phyloP scores from a whole-genome alignment of 2,797 vertebrate species.

The Sebastes ruberrimus region DNA sequence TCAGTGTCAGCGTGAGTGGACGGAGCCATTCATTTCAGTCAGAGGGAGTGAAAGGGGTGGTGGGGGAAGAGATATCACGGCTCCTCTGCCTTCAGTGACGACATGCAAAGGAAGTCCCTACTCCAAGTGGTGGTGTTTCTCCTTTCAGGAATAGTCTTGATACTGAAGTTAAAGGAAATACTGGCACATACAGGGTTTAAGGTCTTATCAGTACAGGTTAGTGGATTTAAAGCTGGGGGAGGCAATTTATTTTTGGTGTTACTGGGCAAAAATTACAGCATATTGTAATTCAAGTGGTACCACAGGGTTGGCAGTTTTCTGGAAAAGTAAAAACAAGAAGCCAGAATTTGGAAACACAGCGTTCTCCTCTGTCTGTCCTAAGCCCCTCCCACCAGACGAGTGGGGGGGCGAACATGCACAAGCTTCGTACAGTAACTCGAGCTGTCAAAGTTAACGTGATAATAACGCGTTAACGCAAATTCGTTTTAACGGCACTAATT shows the following conservation, averaged over 20 bases:
- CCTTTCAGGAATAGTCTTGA: background rate
- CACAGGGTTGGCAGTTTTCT: background rate
- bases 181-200: background rate
- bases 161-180: background rate
- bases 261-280: background rate
- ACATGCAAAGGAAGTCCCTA: constrained; percentile 1
- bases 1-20: constrained; percentile 61
- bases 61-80: background rate
- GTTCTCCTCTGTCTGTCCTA: no score
- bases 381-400: no score
- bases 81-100: constrained; percentile 19
- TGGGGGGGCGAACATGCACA: no score
- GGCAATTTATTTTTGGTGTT: background rate
- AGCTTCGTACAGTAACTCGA: no score
- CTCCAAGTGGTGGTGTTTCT: background rate
- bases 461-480: no score
- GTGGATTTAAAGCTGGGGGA: background rate
- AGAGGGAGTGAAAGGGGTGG: background rate
- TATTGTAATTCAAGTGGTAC: background rate
- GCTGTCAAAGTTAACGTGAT: no score
- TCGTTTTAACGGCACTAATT: no score
- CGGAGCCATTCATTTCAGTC: constrained; percentile 59
- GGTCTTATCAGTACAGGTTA: no score
- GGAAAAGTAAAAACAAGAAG: background rate
- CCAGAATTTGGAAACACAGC: no score